phyloP scores from a whole-genome alignment of 2,797 vertebrate species.

The Mus caroli region DNA sequence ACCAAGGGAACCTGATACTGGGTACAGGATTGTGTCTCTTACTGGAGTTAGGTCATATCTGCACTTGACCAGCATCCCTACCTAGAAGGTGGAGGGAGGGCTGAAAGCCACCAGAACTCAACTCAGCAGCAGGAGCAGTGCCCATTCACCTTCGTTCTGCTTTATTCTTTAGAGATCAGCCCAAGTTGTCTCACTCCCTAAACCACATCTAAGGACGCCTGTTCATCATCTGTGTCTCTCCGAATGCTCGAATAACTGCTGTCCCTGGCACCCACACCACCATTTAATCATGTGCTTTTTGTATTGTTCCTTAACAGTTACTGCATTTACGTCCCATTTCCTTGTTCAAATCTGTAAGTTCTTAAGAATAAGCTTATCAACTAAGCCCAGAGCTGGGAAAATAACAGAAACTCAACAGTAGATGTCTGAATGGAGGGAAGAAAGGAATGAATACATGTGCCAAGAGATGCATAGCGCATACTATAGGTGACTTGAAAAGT shows the following conservation, averaged over 20 bases:
- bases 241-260: not conserved
- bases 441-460: not conserved
- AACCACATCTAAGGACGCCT: not conserved
- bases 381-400: not conserved
- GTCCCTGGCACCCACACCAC: not conserved
- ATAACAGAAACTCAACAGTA: not conserved
- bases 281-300: not conserved
- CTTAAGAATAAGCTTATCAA: conserved; percentile 15
- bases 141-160: not conserved
- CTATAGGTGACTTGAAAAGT: not conserved
- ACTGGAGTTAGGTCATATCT: not conserved
- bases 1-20: not conserved
- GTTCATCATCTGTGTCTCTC: too few species aligned
- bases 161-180: not conserved
- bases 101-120: accelerated
- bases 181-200: not conserved
- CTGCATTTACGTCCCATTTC: not conserved
- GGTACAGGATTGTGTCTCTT: not conserved
- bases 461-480: not conserved
- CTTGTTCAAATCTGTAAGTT: not conserved
- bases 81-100: not conserved
- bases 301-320: not conserved
- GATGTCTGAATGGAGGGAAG: not conserved
- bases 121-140: too few species aligned
- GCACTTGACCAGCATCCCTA: not conserved